Evolutionary conservation across 2,888 invertebrate species (phyloP).

Genomic region (Drymonia ruficornis): DNA sequence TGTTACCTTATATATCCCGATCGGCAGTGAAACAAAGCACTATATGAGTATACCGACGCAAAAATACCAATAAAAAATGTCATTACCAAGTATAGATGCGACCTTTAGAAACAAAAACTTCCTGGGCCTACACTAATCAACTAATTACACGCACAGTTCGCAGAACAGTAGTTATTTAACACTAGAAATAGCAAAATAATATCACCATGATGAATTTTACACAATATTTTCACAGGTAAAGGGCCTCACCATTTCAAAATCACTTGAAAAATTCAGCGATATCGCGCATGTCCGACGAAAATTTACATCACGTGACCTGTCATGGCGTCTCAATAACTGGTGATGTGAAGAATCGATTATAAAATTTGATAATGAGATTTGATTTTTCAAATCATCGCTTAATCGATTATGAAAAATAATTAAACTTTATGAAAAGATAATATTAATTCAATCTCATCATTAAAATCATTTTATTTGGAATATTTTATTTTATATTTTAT

Average conservation of each 20-base stretch:
- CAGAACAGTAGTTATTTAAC: constrained; percentile 42
- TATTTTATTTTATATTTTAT: too few species aligned
- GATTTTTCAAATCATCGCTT: too few species aligned
- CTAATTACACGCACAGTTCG: constrained; percentile 57
- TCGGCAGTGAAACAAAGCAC: constrained; percentile 53
- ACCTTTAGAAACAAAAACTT: constrained; percentile 74
- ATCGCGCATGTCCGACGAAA: constrained; percentile 82
- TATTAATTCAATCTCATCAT: too few species aligned
- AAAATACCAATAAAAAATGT: constrained; percentile 56
- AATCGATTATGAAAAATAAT: too few species aligned
- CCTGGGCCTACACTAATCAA: constrained; percentile 52
- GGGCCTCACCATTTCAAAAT: constrained; percentile 74
- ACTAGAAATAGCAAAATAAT: constrained; percentile 36
- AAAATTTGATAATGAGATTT: too few species aligned
- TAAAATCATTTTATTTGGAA: too few species aligned
- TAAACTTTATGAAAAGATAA: too few species aligned
- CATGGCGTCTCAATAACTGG: constrained; percentile 67
- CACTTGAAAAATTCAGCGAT: constrained; percentile 72
- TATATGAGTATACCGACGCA: constrained; percentile 55
- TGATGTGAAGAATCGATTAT: too few species aligned
- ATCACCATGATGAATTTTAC: constrained; percentile 48
- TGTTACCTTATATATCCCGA: constrained; percentile 31
- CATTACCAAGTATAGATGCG: constrained; percentile 71
- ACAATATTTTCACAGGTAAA: constrained; percentile 54
- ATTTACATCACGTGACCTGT: constrained; percentile 85